A percentile compares a stretch with the other conserved stretches of the same genome.
Conservation (phyloP, 2,888 invertebrate species). For the Zaprionus obscuricornis region DNA sequence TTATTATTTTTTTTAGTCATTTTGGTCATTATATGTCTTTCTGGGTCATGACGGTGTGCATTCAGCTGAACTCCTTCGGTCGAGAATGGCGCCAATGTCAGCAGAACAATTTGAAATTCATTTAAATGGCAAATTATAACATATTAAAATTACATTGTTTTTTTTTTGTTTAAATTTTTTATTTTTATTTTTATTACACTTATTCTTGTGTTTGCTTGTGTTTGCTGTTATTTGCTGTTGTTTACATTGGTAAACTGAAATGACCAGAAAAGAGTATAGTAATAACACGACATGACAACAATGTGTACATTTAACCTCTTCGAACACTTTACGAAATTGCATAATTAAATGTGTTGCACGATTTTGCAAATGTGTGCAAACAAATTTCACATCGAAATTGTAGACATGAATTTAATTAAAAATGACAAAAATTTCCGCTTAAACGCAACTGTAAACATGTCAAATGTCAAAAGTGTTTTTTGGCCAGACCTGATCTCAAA, state of each 20-base stretch:
- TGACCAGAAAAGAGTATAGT: constrained; percentile 18
- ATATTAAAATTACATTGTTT: constrained; percentile 47
- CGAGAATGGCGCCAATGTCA: constrained; percentile 37
- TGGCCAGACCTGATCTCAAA: background rate
- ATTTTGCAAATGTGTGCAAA: constrained; percentile 50
- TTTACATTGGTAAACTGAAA: constrained; percentile 41
- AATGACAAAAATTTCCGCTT: constrained; percentile 24
- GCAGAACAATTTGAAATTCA: constrained; percentile 44
- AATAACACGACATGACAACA: background rate
- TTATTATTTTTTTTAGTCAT: too few species aligned
- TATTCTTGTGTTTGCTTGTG: too few species aligned
- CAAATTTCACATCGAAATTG: constrained; percentile 47
- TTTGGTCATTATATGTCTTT: background rate
- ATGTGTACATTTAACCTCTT: background rate
- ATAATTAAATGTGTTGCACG: constrained; percentile 52
- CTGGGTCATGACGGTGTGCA: constrained; percentile 13
- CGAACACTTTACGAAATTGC: constrained; percentile 19
- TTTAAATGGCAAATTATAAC: constrained; percentile 55
- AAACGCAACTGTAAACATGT: constrained; percentile 30
- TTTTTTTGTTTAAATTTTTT: too few species aligned
- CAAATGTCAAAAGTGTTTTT: constrained; percentile 11
- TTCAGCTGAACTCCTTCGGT: constrained; percentile 19
- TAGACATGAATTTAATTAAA: constrained; percentile 54
- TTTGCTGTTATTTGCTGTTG: constrained; percentile 26
- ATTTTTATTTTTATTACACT: too few species aligned